Evolutionary conservation across 2,888 invertebrate genomes (phyloP), one percentile per base, ranked within the genome.

Genomic region (Ectobius pallidus): DNA sequence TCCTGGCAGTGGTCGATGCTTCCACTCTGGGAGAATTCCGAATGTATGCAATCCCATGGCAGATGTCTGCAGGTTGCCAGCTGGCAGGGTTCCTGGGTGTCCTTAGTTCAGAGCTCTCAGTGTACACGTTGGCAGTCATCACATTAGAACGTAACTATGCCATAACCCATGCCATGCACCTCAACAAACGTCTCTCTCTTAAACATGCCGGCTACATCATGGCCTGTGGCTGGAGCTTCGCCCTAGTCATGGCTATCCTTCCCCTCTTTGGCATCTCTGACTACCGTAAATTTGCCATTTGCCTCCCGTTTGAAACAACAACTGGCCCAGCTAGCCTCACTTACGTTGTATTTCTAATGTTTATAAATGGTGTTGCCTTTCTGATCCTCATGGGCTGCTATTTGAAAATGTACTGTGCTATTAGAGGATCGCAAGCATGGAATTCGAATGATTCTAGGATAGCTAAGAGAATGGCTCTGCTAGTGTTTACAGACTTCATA

Each of bases 31-130:
- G 98, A 27, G 95, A 97, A 84, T 99, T 98, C 85, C 92, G 97
- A 78, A 94, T 93, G 88, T 95, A 95, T 84, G 98, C 98, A 18
- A 96, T 99, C 76, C 92, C 94, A 0, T 99, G 99, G 98, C 99
- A 99, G 86, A 93, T 95, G 91, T 96, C 96, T 32, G 88, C 91
- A 44, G 95, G 94, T 30, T 99, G 98, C 83, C 93, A 95, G 80
- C 86, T 96, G 63, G 96, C 97, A 1, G 99, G 99, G 32, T 97
- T 98, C 82, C 87, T 99, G 62, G 97, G 96, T 6, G 97, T 97
- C 39, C 87, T 97, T 25, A 95, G 95, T 77, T 95, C 96, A 0
- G 97, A 98, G 84, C 85, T 99, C 73, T 95, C 96, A 44, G 98
- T 99, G 52, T 98, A 93, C 85, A 98, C 98, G 2, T 86, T 99